Conservation (phyloP, 2,113 vertebrate species). For the Mesembrinibis cayennensis region DNA sequence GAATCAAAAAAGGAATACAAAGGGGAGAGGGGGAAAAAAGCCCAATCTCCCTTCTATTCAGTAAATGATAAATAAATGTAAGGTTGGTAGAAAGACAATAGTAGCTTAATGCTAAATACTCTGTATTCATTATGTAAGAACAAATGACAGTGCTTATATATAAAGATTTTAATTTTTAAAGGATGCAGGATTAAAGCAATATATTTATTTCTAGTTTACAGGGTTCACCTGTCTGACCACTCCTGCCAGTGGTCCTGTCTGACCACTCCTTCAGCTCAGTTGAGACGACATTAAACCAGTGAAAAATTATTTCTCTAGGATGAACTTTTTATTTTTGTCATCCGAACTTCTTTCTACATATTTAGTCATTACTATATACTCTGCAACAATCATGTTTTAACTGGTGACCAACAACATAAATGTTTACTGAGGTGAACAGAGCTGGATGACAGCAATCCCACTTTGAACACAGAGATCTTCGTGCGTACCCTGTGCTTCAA, state of each 20-base stretch:
- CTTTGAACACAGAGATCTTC: background rate
- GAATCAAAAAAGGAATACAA: background rate
- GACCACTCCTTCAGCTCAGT: background rate
- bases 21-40: accelerated
- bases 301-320: background rate
- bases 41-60: background rate
- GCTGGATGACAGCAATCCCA: background rate
- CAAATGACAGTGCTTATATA: background rate
- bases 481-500: background rate
- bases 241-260: background rate
- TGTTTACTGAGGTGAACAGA: background rate
- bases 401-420: background rate
- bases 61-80: background rate
- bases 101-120: background rate
- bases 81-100: background rate
- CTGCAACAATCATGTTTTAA: background rate
- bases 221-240: background rate
- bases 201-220: background rate
- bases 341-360: background rate
- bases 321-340: background rate
- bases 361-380: background rate
- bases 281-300: too few relatives aligned
- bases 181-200: background rate
- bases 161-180: background rate
- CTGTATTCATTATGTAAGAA: background rate